These are phyloP conservation scores for Protomyctophum bolini DNA, from an alignment of 2,113 vertebrate species.

Conservation along the genomic window DNA sequence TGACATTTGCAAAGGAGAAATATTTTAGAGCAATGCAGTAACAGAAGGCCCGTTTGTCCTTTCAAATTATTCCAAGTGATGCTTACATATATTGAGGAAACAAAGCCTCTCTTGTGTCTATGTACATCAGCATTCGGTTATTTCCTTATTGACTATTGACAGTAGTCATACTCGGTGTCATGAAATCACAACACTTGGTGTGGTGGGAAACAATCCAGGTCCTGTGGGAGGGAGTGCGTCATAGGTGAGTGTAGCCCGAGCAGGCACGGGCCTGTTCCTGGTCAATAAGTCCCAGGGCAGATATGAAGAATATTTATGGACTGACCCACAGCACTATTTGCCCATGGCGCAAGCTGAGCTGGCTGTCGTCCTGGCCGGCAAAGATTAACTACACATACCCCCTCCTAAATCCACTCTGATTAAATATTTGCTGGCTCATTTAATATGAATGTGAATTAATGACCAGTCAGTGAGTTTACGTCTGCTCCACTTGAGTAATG, in stretches of 20 bases:
- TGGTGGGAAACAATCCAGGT: no score
- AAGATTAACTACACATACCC: constrained; percentile 63
- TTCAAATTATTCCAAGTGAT: background rate
- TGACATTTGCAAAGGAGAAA: background rate
- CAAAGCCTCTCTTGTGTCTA: background rate
- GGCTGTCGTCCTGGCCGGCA: constrained; percentile 22
- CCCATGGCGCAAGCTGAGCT: constrained; percentile 42
- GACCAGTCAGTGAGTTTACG: constrained; percentile 52
- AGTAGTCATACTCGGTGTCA: background rate
- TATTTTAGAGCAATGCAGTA: background rate
- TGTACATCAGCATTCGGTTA: background rate
- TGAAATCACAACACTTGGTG: background rate
- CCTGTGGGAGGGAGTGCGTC: constrained; percentile 2
- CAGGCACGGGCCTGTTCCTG: constrained; percentile 10
- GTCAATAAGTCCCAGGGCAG: constrained; percentile 47
- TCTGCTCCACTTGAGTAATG: constrained; percentile 45
- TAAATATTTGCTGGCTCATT: constrained; percentile 71
- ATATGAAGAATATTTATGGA: constrained; percentile 63
- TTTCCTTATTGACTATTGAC: background rate
- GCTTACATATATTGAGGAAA: background rate
- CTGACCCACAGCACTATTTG: constrained; percentile 37
- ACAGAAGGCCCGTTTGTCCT: background rate
- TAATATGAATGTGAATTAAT: constrained; percentile 70
- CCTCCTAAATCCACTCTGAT: constrained; percentile 60
- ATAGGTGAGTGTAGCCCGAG: constrained; percentile 17